These are phyloP conservation scores for Rhinopomastus cyanomelas DNA, from an alignment of 2,113 vertebrate genomes.

Conservation along the genomic window DNA sequence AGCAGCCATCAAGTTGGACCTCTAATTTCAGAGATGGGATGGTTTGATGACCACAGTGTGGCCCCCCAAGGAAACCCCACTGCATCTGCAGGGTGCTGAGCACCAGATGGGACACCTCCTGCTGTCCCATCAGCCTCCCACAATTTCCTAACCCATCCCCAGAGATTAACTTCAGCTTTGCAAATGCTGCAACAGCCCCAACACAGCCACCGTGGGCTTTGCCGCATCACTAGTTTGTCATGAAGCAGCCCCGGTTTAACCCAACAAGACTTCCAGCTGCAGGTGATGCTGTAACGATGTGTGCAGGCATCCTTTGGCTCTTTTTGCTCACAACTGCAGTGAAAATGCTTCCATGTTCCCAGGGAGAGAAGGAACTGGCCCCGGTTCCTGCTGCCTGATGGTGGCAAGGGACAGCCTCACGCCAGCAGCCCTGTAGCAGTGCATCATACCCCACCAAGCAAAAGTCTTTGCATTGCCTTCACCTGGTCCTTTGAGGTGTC, in stretches of 20 bases:
- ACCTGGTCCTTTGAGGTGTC: background rate
- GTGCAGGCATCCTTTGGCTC: background rate
- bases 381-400: fast-evolving
- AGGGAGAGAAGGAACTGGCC: background rate
- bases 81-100: background rate
- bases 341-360: background rate
- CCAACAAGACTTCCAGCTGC: background rate
- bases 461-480: fast-evolving
- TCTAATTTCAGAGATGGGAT: background rate
- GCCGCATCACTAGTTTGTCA: background rate
- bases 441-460: background rate
- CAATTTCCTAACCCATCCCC: background rate
- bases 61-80: background rate
- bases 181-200: fast-evolving
- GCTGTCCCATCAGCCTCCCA: background rate
- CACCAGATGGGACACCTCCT: background rate
- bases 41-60: background rate
- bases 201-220: fast-evolving
- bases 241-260: background rate
- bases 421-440: background rate
- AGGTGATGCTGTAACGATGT: background rate
- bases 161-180: background rate
- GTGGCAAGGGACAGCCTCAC: background rate
- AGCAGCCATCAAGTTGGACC: background rate
- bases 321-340: background rate